Evolutionary conservation across 2,113 vertebrate species (phyloP), one percentile per base, ranked within the genome.

Genomic region (Eupsittula cactorum): DNA sequence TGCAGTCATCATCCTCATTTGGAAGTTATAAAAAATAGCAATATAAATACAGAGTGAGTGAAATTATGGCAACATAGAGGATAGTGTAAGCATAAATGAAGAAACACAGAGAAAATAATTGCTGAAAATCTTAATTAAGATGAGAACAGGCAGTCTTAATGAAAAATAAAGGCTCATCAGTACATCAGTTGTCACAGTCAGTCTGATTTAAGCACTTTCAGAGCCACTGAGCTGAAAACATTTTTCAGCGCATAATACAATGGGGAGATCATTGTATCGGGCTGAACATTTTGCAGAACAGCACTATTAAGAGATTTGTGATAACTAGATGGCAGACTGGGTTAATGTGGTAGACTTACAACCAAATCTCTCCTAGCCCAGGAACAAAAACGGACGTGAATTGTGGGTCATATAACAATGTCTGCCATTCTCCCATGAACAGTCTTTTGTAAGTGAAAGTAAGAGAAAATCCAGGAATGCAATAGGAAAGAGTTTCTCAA

Each of bases 171-270:
- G 68, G 63, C 71, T 92, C 64, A 50, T 63, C 55, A 28, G 1
- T 78, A 68, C 69, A 27, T 93, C 77, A 75, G 73, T 84, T 84
- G 89, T 86, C 88, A 75, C 60, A 83, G 86, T 25, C 59, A 82
- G 68, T 64, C 64, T 88, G 68, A 88, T 94, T 83, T 74, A 93
- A 92, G 68, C 82, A 88, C 85, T 94, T 96, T 93, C 90, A 92
- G 80, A 91, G 88, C 68, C 90, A 86, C 31, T 90, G 95, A 95
- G 64, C 90, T 95, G 95, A 93, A 93, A 97, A 96, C 39, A 90
- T 89, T 96, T 96, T 96, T 83, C 68, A 86, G 71, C 86, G 71
- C 82, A 23, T 47, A 49, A 20, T 64, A 94, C 93, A 97, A 94
- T 92, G 79, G 79, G 81, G 73, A 70, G 90, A 79, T 89, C 79